phyloP scores from a whole-genome alignment of 2,797 vertebrate genomes.

The Crenuchus spilurus region DNA sequence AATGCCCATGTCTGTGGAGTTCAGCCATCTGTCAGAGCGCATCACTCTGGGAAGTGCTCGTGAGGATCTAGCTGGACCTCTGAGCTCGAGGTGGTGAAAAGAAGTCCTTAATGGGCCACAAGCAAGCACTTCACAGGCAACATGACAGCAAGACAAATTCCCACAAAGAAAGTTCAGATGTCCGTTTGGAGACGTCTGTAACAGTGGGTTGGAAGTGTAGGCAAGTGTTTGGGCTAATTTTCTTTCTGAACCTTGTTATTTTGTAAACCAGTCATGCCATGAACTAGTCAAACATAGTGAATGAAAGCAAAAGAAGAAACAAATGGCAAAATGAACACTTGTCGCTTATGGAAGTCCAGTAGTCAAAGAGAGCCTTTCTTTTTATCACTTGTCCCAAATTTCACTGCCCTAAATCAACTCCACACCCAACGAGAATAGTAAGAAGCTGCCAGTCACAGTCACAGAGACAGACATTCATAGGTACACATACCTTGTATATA shows the following conservation, averaged over 20 bases:
- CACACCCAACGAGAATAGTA: too few species aligned
- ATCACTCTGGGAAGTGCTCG: conserved; percentile 16
- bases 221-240: not conserved
- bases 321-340: not conserved
- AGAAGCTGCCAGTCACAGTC: too few species aligned
- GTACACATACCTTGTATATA: too few species aligned
- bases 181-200: not conserved
- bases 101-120: conserved; percentile 39
- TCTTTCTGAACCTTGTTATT: conserved; percentile 4
- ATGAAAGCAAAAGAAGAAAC: not conserved
- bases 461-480: too few species aligned
- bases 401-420: too few species aligned
- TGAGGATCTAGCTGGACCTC: conserved; percentile 31
- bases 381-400: too few species aligned
- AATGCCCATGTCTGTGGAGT: conserved; percentile 16
- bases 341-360: too few species aligned
- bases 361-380: too few species aligned
- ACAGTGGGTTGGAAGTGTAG: not conserved
- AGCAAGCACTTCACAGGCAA: conserved; percentile 40
- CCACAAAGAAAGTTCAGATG: conserved; percentile 2
- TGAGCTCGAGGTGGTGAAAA: not conserved
- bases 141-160: conserved; percentile 39
- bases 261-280: not conserved
- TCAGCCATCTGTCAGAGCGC: conserved; percentile 37
- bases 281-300: not conserved